A percentile compares a stretch with the other conserved stretches of the same genome.
These are phyloP conservation scores for Lordiphosa stackelbergi DNA, from an alignment of 1,140 invertebrate species.

Conservation along the genomic window DNA sequence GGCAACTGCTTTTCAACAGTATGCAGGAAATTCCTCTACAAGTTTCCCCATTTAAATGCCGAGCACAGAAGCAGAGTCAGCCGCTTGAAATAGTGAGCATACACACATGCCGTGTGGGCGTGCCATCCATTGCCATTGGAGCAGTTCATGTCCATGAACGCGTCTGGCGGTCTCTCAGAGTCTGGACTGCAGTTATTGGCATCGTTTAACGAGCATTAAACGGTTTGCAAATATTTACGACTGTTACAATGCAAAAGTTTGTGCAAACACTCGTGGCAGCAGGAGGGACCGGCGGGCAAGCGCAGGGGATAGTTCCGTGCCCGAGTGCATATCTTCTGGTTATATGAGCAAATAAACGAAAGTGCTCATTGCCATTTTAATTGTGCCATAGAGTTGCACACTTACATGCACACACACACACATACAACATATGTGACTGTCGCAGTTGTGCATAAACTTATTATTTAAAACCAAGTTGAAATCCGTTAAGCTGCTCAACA, in stretches of 20 bases:
- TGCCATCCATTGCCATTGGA: slow-evolving; percentile 4
- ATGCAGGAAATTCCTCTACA: no score
- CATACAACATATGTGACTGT: background rate
- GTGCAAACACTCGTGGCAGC: slow-evolving; percentile 10
- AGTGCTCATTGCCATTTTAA: slow-evolving; percentile 32
- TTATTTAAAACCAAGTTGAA: slow-evolving; percentile 21
- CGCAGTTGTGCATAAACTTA: slow-evolving; percentile 5
- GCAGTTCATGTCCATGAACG: slow-evolving; percentile 1
- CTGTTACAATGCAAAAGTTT: slow-evolving; percentile 48
- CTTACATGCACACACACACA: no score
- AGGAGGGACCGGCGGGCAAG: background rate
- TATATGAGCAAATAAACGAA: slow-evolving; percentile 41
- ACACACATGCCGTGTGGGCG: background rate
- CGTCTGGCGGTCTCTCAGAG: slow-evolving; percentile 15
- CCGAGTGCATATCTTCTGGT: slow-evolving; percentile 45
- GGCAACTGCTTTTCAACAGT: no score
- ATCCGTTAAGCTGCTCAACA: slow-evolving; percentile 26
- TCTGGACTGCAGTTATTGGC: slow-evolving; percentile 40
- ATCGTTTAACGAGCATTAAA: slow-evolving; percentile 53
- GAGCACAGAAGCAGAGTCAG: no score
- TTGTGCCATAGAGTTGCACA: slow-evolving; percentile 17
- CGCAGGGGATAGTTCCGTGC: slow-evolving; percentile 18
- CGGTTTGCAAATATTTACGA: slow-evolving; percentile 56
- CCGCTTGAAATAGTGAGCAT: background rate
- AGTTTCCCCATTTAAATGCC: no score